Base-by-base conservation (phyloP, 2,797 vertebrate genomes). In the Smutsia gigantea region DNA sequence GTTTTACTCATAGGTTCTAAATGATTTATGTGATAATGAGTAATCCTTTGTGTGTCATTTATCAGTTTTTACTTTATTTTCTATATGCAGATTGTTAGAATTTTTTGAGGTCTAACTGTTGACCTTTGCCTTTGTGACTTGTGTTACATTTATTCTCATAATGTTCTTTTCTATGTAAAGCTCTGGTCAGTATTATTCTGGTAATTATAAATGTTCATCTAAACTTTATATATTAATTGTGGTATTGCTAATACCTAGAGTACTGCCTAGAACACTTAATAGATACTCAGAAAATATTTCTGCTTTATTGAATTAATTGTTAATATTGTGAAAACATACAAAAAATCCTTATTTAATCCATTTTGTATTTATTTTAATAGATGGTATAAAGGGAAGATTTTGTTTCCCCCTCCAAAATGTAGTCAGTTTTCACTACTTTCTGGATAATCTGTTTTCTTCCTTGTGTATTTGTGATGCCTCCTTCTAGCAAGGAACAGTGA, bases 361-460 rank as follows among this genome's bases (percentile, higher is more conserved):
- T 55, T 92, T 63, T 92, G 19, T 42, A 69, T 92, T 92, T 55
- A 63, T 86, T 83, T 93, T 96, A 75, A 77, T 71, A 75, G 53
- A 7, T 84, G 19, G 61, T 74, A 4, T 83, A 74, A 86, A 69
- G 25, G 88, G 31, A 84, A n/a, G 72, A 53, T 46, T 51, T 11
- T 59, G 5, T 14, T 17, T 31, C 23, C 31, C 7, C 11, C 29
- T 9, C 9, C 29, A 3, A 53, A 59, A 14, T 69, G 59, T 87
- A 66, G 21, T 75, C 53, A 29, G 34, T 78, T 87, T 95, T 55
- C 39, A 53, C 29, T 59, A 53, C 49, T 90, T 78, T 42, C n/a
- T 77, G 37, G 18, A 82, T 92, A 75, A 86, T 66, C 31, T 82
- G 66, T 39, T 75, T 63, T 46, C 34, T 78, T 77, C 0, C 10